Evolutionary conservation across 1,140 invertebrate genomes (phyloP), one percentile per base, ranked within the genome.

Genomic region (Drosophila mauritiana): DNA sequence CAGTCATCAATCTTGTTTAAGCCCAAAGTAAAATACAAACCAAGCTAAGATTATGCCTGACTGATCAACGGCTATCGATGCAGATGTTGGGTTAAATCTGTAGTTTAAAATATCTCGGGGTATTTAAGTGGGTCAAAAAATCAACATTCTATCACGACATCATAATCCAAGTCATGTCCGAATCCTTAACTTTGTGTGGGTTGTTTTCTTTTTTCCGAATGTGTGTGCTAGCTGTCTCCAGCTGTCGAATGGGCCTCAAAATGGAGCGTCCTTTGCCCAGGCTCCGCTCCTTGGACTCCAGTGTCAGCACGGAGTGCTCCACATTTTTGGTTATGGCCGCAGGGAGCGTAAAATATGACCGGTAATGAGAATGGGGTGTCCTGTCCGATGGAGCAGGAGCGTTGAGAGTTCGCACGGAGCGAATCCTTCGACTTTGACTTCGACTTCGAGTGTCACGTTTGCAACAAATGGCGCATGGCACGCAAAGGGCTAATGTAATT

Each of bases 401-500:
- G 49, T 12, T 22, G 20, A 27, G 20, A 46, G 45, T 46, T 27
- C 25, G 46, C 27, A 31, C 7, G 25, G 3, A 15, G 46, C 25
- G 8, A 25, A 49, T 51, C 48, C 48, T 51, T 51, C 48, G 48
- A 49, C n/a, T 48, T 27, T 65, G 76, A 88, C 48, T 51, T 51
- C 27, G 48, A 51, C 27, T 48, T 27, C 62, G 76, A 88, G 79
- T 88, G 83, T 88, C 83, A 88, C 83, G 83, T 88, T 88, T 88
- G 83, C 83, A 88, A 83, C 83, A 88, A 88, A 88, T 88, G 83
- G 83, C 72, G 83, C 83, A 88, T 88, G 83, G 78, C 84, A 86
- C 83, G 83, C 83, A 88, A 88, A 88, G 83, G 82, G 83, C 83
- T 88, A 88, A 88, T 88, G 83, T 88, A 82, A 88, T 88, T 88